Conservation (phyloP, 2,888 invertebrate species). For the Drosophila meridionalis region DNA sequence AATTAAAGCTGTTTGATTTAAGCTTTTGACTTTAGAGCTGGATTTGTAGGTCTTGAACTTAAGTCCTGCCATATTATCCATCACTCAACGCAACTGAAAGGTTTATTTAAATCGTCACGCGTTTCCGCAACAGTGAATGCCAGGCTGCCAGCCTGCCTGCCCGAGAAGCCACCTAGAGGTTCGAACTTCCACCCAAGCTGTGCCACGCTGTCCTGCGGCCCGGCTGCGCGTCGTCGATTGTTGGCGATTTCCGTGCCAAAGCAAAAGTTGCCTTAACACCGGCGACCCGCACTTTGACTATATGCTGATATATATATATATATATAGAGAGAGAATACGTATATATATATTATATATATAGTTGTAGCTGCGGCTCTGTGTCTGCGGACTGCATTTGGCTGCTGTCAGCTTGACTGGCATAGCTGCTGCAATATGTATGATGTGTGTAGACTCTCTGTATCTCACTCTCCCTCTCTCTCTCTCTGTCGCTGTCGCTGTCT, state of each 20-base stretch:
- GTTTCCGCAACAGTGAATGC: slow-evolving; percentile 52
- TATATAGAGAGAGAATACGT: background rate
- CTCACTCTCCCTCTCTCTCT: background rate
- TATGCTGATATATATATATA: slow-evolving; percentile 2
- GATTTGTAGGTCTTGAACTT: slow-evolving; percentile 48
- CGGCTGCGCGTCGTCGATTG: slow-evolving; percentile 28
- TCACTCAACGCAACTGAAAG: slow-evolving; percentile 54
- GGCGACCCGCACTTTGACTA: slow-evolving; percentile 24
- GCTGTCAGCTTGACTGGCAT: slow-evolving; percentile 40
- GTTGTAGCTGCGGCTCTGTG: slow-evolving; percentile 8
- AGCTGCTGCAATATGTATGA: slow-evolving; percentile 54
- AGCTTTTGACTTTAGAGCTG: slow-evolving; percentile 25
- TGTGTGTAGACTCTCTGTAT: slow-evolving; percentile 29
- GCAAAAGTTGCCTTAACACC: slow-evolving; percentile 18
- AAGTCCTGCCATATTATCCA: slow-evolving; percentile 52
- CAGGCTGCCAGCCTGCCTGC: background rate
- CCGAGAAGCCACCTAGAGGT: background rate
- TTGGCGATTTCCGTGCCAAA: slow-evolving; percentile 39
- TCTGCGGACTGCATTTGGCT: slow-evolving; percentile 48
- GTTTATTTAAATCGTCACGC: slow-evolving; percentile 62
- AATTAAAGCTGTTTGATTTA: slow-evolving; percentile 22
- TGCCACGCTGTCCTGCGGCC: background rate
- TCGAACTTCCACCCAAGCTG: background rate
- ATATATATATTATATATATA: background rate
- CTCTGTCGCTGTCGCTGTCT: background rate